Conservation (phyloP, 2,797 vertebrate genomes). For the Cynopterus sphinx region DNA sequence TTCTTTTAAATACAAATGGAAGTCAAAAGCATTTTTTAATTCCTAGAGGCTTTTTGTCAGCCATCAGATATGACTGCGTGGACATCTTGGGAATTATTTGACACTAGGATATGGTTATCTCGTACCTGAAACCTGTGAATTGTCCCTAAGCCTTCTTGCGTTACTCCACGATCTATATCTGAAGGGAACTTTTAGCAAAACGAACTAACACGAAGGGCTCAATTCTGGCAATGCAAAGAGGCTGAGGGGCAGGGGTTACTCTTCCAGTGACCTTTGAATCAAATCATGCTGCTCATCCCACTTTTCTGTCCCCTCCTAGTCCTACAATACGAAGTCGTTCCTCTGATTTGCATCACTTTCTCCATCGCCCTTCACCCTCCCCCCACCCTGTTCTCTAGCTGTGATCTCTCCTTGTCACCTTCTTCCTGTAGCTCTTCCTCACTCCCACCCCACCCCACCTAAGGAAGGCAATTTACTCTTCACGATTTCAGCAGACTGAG, state of each 20-base stretch:
- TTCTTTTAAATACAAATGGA: neutral
- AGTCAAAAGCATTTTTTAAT: neutral
- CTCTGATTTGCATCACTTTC: neutral
- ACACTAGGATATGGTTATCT: neutral
- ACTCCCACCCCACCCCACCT: neutral
- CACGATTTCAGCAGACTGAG: neutral
- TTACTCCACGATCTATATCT: neutral
- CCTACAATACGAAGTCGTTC: neutral
- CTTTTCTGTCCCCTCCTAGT: fast-evolving
- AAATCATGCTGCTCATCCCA: neutral
- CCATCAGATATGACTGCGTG: neutral
- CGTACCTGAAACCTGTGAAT: neutral
- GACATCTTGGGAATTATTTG: neutral
- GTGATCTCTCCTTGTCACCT: neutral
- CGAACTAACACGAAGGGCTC: neutral
- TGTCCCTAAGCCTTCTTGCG: neutral
- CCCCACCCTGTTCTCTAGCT: neutral
- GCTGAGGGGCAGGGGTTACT: neutral
- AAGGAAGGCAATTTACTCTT: neutral
- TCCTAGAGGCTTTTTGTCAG: neutral
- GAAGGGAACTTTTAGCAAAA: neutral
- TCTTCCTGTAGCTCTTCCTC: too few relatives aligned
- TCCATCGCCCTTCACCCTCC: fast-evolving
- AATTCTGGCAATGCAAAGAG: neutral
- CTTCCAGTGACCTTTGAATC: neutral